Evolutionary conservation across 2,888 invertebrate species (phyloP).

Genomic region (Chrysina gloriosa): DNA sequence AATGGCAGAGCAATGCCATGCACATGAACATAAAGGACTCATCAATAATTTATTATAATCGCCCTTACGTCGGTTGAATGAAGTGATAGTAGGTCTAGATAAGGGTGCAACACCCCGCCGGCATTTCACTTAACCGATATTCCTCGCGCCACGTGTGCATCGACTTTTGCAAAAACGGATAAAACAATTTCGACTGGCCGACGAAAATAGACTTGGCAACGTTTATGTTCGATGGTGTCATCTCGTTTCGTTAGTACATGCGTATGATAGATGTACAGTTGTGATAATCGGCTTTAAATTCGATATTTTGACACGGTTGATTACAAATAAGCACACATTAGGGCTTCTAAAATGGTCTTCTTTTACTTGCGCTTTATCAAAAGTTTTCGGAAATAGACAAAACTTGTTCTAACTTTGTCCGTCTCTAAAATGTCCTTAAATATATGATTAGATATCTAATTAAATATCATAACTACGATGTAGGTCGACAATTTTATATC

Average conservation of each 20-base stretch:
- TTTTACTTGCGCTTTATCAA: too few species aligned
- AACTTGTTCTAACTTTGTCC: too few species aligned
- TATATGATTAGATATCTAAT: too few species aligned
- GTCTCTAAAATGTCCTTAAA: too few species aligned
- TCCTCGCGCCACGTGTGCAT: neutral
- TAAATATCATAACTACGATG: too few species aligned
- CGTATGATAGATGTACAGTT: slow-evolving; percentile 21
- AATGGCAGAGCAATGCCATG: slow-evolving; percentile 56
- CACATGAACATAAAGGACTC: slow-evolving; percentile 57
- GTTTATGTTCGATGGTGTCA: slow-evolving; percentile 36
- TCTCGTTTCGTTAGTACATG: slow-evolving; percentile 30
- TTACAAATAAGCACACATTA: too few species aligned
- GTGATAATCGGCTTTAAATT: too few species aligned
- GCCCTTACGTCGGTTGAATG: slow-evolving; percentile 38
- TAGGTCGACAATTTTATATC: too few species aligned
- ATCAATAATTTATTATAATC: slow-evolving; percentile 59
- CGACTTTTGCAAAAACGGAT: slow-evolving; percentile 56
- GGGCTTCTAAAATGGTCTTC: too few species aligned
- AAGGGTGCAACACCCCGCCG: slow-evolving; percentile 25
- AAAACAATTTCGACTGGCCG: slow-evolving; percentile 60
- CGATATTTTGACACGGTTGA: too few species aligned
- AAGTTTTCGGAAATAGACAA: too few species aligned
- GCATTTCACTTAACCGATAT: slow-evolving; percentile 15
- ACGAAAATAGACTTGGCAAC: slow-evolving; percentile 62
- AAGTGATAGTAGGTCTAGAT: slow-evolving; percentile 46